Conservation (phyloP, 2,797 vertebrate species). For the Cirrhinus mrigala region DNA sequence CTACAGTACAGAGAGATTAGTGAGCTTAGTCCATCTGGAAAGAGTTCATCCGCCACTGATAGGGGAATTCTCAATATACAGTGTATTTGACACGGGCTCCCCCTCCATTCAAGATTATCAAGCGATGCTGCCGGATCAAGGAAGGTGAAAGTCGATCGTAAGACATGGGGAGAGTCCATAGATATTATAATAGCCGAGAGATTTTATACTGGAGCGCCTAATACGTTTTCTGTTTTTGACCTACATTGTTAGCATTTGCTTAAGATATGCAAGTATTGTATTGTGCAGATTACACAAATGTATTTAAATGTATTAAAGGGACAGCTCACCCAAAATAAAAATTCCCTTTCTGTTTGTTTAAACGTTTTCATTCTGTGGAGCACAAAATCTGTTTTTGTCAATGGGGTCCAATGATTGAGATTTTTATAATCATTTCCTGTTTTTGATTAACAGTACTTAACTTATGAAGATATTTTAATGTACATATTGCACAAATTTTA, state of each 20-base stretch:
- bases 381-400: too few relatives aligned
- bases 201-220: not conserved
- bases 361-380: too few relatives aligned
- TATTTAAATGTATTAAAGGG: not conserved
- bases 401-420: too few relatives aligned
- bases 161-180: slow-evolving; percentile 12
- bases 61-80: slow-evolving; percentile 48
- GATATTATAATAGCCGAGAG: slow-evolving; percentile 11
- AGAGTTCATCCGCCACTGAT: slow-evolving; percentile 42
- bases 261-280: not conserved
- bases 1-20: slow-evolving; percentile 51
- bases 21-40: slow-evolving; percentile 52
- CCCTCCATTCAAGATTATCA: slow-evolving; percentile 49
- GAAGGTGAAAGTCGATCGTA: slow-evolving; percentile 45
- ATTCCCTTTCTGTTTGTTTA: not conserved
- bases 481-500: too few relatives aligned
- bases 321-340: not conserved
- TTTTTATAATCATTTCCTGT: too few relatives aligned
- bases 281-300: not conserved
- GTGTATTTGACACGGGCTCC: slow-evolving; percentile 28
- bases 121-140: slow-evolving; percentile 46
- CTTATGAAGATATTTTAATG: too few relatives aligned
- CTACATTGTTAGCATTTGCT: not conserved
- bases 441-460: too few relatives aligned
- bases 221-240: slow-evolving; percentile 13